Percentiles rank a stretch among this genome's conserved stretches.
These are phyloP conservation scores for Ectobius pallidus DNA, from an alignment of 2,888 invertebrate genomes.

Conservation along the genomic window DNA sequence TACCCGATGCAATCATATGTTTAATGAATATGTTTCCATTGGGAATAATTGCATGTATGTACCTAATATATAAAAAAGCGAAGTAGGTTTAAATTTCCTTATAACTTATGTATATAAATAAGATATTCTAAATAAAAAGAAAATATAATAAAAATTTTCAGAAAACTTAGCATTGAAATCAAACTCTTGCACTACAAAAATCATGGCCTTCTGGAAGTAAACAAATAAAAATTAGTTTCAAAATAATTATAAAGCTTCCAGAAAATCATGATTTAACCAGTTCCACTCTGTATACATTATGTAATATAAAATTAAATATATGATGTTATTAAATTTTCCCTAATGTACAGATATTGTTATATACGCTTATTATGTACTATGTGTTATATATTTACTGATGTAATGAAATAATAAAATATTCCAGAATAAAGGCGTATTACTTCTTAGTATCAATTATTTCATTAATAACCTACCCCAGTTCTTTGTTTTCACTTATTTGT, in stretches of 20 bases:
- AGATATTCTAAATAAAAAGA: not conserved
- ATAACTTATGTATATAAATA: not conserved
- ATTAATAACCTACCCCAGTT: too few species aligned
- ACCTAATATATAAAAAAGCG: not conserved
- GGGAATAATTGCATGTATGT: slow-evolving; percentile 1
- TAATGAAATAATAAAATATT: slow-evolving; percentile 36
- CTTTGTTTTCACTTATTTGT: too few species aligned
- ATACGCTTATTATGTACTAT: slow-evolving; percentile 35
- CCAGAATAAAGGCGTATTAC: slow-evolving; percentile 35
- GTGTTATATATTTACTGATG: slow-evolving; percentile 33
- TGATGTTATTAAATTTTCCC: slow-evolving; percentile 16
- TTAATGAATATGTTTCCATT: not conserved
- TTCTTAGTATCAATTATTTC: slow-evolving; percentile 32
- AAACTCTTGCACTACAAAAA: not conserved
- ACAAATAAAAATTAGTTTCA: too few species aligned
- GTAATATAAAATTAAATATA: slow-evolving; percentile 13
- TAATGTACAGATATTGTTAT: slow-evolving; percentile 38
- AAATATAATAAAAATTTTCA: not conserved
- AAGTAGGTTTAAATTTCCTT: not conserved
- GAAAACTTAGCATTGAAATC: not conserved
- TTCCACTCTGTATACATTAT: slow-evolving; percentile 4
- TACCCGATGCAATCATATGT: not conserved
- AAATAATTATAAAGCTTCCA: not conserved
- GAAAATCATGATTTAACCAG: not conserved
- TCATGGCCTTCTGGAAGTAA: not conserved